These are phyloP conservation scores for Ceramica pisi DNA, from an alignment of 2,888 invertebrate genomes.

Conservation along the genomic window DNA sequence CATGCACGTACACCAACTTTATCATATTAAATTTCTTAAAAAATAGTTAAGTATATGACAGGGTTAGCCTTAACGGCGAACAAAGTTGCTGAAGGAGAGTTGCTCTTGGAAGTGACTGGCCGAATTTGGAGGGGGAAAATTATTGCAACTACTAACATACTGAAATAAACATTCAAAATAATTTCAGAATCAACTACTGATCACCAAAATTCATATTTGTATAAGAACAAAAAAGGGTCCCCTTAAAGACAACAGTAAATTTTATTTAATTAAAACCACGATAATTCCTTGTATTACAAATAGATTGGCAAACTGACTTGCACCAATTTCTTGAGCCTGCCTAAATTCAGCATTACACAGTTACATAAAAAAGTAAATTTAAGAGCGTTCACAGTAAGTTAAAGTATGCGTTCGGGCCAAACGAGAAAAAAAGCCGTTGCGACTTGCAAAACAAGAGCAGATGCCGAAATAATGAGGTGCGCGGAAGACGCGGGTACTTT, in stretches of 20 bases:
- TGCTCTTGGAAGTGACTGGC: too few species aligned
- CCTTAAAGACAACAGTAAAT: neutral
- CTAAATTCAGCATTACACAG: constrained; percentile 39
- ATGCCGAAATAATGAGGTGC: constrained; percentile 86
- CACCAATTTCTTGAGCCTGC: constrained; percentile 9
- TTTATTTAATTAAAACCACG: neutral
- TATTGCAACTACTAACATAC: neutral
- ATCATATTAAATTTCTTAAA: neutral
- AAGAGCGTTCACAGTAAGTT: constrained; percentile 58
- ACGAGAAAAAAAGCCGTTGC: constrained; percentile 64
- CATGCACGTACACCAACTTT: constrained; percentile 7
- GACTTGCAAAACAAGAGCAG: constrained; percentile 82
- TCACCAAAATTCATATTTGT: neutral
- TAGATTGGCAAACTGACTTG: constrained; percentile 15
- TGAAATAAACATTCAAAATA: neutral
- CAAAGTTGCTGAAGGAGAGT: neutral
- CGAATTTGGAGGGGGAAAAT: neutral
- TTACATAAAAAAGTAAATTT: constrained; percentile 54
- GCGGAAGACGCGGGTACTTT: constrained; percentile 75
- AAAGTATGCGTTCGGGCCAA: constrained; percentile 61
- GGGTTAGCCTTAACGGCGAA: too few species aligned
- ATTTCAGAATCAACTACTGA: neutral
- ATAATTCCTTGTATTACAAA: neutral
- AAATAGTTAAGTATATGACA: neutral
- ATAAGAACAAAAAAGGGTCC: neutral